phyloP scores from a whole-genome alignment of 2,797 vertebrate species.

The Tapera naevia region DNA sequence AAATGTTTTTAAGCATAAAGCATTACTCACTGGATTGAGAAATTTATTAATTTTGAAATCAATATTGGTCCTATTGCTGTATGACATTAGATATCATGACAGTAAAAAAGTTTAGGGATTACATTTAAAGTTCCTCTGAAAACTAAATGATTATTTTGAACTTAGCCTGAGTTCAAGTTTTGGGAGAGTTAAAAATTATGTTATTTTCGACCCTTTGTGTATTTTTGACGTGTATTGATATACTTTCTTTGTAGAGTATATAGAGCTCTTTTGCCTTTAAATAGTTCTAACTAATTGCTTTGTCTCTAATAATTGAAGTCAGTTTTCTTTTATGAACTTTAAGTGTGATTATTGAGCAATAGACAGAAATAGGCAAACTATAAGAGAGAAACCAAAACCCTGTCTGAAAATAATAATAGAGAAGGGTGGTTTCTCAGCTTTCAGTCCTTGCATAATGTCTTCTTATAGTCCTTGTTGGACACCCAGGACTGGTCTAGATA shows the following conservation, averaged over 20 bases:
- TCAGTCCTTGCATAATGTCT: neutral
- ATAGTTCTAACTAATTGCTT: neutral
- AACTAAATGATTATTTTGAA: neutral
- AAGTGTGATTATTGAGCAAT: neutral
- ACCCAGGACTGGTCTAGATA: neutral
- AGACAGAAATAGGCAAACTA: neutral
- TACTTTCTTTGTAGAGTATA: neutral
- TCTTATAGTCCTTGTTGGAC: neutral
- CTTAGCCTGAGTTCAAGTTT: neutral
- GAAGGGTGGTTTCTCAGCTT: neutral
- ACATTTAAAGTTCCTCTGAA: neutral
- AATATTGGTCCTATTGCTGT: accelerated
- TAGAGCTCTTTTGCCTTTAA: neutral
- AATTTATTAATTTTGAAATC: neutral
- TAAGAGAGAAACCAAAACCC: neutral
- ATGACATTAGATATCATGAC: neutral
- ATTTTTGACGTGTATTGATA: neutral
- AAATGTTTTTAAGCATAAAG: neutral
- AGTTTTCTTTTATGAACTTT: neutral
- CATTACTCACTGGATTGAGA: neutral
- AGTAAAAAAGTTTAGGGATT: neutral
- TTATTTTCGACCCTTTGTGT: neutral
- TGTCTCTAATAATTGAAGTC: neutral
- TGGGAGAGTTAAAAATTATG: neutral
- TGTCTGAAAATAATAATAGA: neutral